Evolutionary conservation across 2,113 vertebrate genomes (phyloP).

Genomic region (Sakesphorus luctuosus): DNA sequence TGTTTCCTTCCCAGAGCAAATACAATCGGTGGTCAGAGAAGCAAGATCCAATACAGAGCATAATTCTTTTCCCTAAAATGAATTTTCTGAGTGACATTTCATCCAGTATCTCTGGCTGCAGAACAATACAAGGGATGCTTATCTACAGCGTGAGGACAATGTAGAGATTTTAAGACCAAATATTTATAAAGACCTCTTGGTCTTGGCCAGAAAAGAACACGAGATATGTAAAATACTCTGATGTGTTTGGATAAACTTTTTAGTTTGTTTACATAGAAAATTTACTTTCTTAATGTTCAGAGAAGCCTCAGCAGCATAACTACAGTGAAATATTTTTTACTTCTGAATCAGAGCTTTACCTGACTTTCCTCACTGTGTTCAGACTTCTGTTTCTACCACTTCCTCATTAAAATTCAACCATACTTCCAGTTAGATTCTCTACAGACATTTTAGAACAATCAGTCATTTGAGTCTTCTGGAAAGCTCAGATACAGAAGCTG

Average conservation of each 20-base stretch:
- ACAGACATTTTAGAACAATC: not conserved
- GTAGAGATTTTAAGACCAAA: not conserved
- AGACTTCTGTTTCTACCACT: not conserved
- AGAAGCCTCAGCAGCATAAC: not conserved
- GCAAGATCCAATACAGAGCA: not conserved
- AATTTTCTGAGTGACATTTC: not conserved
- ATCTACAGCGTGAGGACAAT: not conserved
- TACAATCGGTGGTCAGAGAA: not conserved
- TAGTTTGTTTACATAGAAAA: not conserved
- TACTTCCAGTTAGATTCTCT: not conserved
- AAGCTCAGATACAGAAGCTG: not conserved
- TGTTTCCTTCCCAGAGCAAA: not conserved
- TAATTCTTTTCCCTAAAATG: not conserved
- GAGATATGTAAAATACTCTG: not conserved
- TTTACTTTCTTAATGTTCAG: not conserved
- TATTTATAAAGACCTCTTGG: not conserved
- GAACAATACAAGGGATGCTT: not conserved
- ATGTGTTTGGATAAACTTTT: not conserved
- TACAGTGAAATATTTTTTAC: not conserved
- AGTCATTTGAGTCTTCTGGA: not conserved
- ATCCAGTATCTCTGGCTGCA: not conserved
- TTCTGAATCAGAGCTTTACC: not conserved
- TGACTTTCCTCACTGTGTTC: not conserved
- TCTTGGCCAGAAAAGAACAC: not conserved
- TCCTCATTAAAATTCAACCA: not conserved